Evolutionary conservation across 2,797 vertebrate species (phyloP), one percentile per base, ranked within the genome.

Genomic region (Eulemur coronatus): DNA sequence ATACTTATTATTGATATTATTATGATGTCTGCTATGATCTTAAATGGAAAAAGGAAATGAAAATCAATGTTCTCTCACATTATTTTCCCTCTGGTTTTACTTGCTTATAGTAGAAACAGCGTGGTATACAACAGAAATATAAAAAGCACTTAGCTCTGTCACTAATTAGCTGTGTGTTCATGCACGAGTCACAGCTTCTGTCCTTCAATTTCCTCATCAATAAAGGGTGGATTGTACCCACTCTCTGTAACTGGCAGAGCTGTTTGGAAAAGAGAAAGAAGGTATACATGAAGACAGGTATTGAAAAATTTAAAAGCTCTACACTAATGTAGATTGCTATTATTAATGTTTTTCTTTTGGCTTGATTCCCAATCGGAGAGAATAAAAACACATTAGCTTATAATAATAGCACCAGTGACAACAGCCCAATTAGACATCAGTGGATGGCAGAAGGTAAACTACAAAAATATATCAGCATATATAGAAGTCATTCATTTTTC

Each of bases 401-500:
- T 55, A 84, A 87, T 52, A 95, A 91, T 33, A 87, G n/a, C 67
- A 63, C 57, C 79, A 69, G 55, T 69, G 57, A 85, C 35, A 81
- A 96, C 35, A 92, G 48, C 78, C 79, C 81, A 98, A 91, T 95
- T 96, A 96, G 50, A 48, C 69, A 43, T 95, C 88, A 91, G 43
- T 75, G 48, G 26, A 94, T 69, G 46, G 57, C 50, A 94, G 70
- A 92, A 91, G 50, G 41, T 79, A 96, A 48, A 88, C 55, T 91
- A 88, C 30, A 92, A 91, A 96, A 92, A 90, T 89, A 28, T 89
- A 72, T 84, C 70, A 90, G 24, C 26, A 70, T 91, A 78, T 92
- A 91, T 33, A 90, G 55, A 88, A 95, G 85, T 95, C 86, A 97
- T 97, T 93, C 67, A 95, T 95, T 97, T 97, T 97, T 96, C 46